These are phyloP conservation scores for Pantherophis alleghaniensis DNA, from an alignment of 2,797 vertebrate genomes.

Conservation along the genomic window DNA sequence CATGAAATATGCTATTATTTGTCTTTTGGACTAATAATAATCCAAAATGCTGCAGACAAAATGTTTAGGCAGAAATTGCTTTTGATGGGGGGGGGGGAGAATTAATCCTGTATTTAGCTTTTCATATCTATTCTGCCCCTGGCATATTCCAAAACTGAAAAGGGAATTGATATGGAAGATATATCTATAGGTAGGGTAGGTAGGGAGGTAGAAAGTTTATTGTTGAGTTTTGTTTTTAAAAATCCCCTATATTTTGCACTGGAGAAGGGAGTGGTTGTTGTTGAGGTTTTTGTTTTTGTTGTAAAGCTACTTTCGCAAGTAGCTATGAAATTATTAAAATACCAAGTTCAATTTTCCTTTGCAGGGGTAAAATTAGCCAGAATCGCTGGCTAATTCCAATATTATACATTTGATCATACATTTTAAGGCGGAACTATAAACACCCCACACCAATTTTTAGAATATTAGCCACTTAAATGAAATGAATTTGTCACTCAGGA, in stretches of 20 bases:
- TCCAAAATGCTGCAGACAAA: neutral
- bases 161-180: neutral
- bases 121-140: neutral
- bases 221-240: neutral
- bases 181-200: neutral
- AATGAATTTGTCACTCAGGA: constrained; percentile 34
- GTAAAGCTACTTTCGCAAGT: constrained; percentile 1
- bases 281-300: neutral
- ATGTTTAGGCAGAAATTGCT: neutral
- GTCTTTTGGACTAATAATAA: neutral
- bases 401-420: neutral
- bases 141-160: neutral
- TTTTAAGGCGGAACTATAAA: neutral
- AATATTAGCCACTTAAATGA: constrained; percentile 23
- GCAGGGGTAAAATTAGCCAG: neutral
- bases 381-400: constrained; percentile 22
- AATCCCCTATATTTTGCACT: neutral
- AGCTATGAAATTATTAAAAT: constrained; percentile 21
- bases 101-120: neutral
- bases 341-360: constrained; percentile 35
- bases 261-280: neutral
- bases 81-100: neutral
- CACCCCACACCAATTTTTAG: constrained; percentile 24
- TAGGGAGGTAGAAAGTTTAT: neutral
- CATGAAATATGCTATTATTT: neutral